These are phyloP conservation scores for Chaetura pelagica DNA, from an alignment of 2,113 vertebrate species.

Conservation along the genomic window DNA sequence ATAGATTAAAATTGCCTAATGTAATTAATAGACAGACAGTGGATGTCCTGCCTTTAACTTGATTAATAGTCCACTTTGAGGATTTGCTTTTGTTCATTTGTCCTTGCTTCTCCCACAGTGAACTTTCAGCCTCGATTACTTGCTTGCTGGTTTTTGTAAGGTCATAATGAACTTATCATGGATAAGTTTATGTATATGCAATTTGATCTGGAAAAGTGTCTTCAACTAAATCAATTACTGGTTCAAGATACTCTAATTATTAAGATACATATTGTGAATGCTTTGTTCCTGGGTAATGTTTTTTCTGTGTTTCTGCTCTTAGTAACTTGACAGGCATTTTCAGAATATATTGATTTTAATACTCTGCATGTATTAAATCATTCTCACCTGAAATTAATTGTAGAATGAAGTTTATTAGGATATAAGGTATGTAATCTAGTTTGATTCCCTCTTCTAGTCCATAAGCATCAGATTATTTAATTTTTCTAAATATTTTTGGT, in stretches of 20 bases:
- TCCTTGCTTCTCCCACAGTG: background rate
- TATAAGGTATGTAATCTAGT: background rate
- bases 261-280: background rate
- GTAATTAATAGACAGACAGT: background rate
- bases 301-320: background rate
- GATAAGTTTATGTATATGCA: background rate
- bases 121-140: background rate
- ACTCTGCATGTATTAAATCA: background rate
- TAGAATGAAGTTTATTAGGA: background rate
- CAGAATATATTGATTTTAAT: background rate
- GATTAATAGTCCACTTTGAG: background rate
- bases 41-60: background rate
- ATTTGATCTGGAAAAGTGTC: background rate
- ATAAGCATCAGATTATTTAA: background rate
- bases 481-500: slow-evolving; percentile 9
- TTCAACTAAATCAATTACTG: background rate
- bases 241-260: background rate
- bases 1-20: background rate
- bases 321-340: background rate
- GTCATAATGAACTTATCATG: background rate
- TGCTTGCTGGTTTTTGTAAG: background rate
- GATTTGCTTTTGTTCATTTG: background rate
- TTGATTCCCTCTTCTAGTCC: background rate
- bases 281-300: background rate
- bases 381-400: background rate